Base-by-base conservation (phyloP, 2,113 vertebrate genomes). In the Pimephales promelas region DNA sequence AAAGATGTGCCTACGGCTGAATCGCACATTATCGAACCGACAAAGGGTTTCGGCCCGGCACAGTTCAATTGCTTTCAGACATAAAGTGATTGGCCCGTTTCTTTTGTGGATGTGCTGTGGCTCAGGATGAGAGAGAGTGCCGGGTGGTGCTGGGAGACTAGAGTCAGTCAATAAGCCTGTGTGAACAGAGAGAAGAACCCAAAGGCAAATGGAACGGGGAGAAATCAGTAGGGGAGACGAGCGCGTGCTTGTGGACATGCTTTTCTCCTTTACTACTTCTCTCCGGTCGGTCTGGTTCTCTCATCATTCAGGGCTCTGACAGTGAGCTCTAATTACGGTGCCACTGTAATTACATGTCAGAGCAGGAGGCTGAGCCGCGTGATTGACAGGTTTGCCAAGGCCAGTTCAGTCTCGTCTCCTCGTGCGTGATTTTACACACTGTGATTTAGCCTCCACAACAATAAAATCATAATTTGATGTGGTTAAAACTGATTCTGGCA, bases 331-430 rank as follows among this genome's bases (percentile, higher is more conserved):
- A 88, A 87, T 86, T 85, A 86, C 57, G 11, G 31, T 76, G 62
- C 10, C 66, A 73, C 81, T 85, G 87, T 88, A 88, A 88, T 88
- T 88, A 87, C 83, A 85, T 87, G 86, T 88, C 87, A 87, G 81
- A 72, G 83, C 85, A 78, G 77, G 54, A 73, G 85, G 76, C 70
- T 86, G 83, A 84, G 70, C 75, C 13, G 10, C 31, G 72, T 88
- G 87, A 88, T 87, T 87, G 87, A 87, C 87, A 88, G 85, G 57
- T 76, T 84, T 75, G 83, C 84, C 49, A 83, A 88, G 84, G 82
- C 83, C 80, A 81, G 80, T 79, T 62, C 70, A 66, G 70, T 72
- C 87, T 76, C 76, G 81, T 81, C 71, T 78, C 18, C 83, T 88
- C 80, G 84, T 83, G 87, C 85, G 40, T 85, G 87, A 85, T 66